Base-by-base conservation (phyloP, 1,140 invertebrate species). In the Zelostemma sp. region DNA sequence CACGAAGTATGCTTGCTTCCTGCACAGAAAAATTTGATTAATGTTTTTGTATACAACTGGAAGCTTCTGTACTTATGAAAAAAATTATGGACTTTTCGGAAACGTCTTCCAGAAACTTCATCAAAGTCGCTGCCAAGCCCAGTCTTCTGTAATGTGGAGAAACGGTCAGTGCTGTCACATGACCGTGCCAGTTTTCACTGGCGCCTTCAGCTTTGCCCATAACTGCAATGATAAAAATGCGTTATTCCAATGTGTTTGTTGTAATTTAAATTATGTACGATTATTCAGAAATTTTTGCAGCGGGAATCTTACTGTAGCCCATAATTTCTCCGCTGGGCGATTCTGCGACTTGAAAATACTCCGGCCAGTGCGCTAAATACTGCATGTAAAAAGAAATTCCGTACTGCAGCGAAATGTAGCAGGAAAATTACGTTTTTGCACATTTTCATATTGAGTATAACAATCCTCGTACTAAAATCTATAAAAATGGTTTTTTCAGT, bases 201-300 rank as follows among this genome's bases (percentile, higher is more conserved):
- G 91, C 89, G 0, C 97, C 98, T 88, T 99, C 98, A 8, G 97
- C 93, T 87, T 99, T 99, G 21, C 97, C 98, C 97, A 99, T 99
- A 46, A 99, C 96, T 98, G 74, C 59, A 88, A 88, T 73, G 60
- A 17, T 28, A n/a, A n/a, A n/a, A n/a, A n/a, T n/a, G n/a, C n/a
- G n/a, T n/a, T n/a, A n/a, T n/a, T n/a, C n/a, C n/a, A n/a, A n/a
- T n/a, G n/a, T n/a, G n/a, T n/a, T n/a, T n/a, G n/a, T n/a, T n/a
- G n/a, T n/a, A n/a, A n/a, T n/a, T n/a, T n/a, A n/a, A n/a, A n/a
- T n/a, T n/a, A n/a, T n/a, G n/a, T n/a, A n/a, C n/a, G n/a, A n/a
- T n/a, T n/a, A n/a, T n/a, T n/a, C n/a, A n/a, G n/a, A n/a, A n/a
- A n/a, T n/a, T n/a, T n/a, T n/a, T n/a, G n/a, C n/a, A n/a, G n/a